Base-by-base conservation (phyloP, 2,113 vertebrate species). In the Pseudolaguvia tuberculata region DNA sequence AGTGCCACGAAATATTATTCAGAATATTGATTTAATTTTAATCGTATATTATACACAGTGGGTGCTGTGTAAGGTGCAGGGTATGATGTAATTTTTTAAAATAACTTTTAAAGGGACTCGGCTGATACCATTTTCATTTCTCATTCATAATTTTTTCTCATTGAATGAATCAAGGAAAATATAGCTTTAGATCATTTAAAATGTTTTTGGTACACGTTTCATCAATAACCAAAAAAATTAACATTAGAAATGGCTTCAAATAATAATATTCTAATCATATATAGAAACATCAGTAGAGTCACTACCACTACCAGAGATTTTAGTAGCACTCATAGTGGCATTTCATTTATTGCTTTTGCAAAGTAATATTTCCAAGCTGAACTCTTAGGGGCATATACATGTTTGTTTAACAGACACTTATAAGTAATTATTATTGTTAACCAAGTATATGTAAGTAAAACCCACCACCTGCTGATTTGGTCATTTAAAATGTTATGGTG, bases 401-500 rank as follows among this genome's bases (percentile, higher is more conserved):
- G 58, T 76, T 72, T 79, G 72, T 74, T 75, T 48, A 75, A 57
- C 50, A 79, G 74, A 75, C 21, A 31, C 58, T 65, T 56, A 80
- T 80, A 83, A 83, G 80, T 83, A 78, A 76, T 56, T 39, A 51
- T 69, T 82, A 76, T 52, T 78, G 27, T 82, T 78, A 78, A 39
- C 63, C 11, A 66, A 35, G 39, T 7, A 42, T 68, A 20, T n/a
- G 51, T 78, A 65, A 20, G 61, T 59, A 58, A 79, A 76, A 42
- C 81, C 81, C 81, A 73, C 76, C 81, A 83, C 81, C 81, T 65
- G 63, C 17, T 73, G 72, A 75, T 79, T 58, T 70, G 25, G 75
- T 70, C 25, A 56, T 63, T 76, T 51, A 52, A 58, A 1, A 45
- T 71, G 14, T 45, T 31, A 70, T 50, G 18, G 25, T 83, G 79